phyloP scores from a whole-genome alignment of 2,113 vertebrate species.

The Donacobius atricapilla region DNA sequence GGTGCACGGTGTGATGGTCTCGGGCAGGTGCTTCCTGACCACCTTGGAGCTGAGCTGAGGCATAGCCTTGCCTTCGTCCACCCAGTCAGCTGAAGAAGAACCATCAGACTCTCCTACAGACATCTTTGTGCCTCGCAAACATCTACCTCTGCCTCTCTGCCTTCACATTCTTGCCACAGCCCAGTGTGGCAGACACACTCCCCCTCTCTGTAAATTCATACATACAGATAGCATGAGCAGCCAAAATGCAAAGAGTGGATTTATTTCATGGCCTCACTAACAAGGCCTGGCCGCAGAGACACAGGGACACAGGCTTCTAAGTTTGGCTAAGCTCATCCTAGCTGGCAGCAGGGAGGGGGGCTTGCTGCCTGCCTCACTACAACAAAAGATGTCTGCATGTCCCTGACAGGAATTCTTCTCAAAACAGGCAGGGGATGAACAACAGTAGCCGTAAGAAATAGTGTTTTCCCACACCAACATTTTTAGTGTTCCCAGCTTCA shows the following conservation, averaged over 20 bases:
- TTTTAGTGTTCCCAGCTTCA: background rate
- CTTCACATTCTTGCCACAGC: background rate
- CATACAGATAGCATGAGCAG: background rate
- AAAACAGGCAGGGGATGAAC: background rate
- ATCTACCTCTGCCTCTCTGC: background rate
- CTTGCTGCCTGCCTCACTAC: fast-evolving
- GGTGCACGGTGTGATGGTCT: background rate
- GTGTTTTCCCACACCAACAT: background rate
- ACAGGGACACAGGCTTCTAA: background rate
- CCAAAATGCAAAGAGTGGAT: background rate
- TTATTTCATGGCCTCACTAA: background rate
- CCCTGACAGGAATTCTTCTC: background rate
- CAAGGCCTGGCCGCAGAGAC: background rate
- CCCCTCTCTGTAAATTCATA: background rate
- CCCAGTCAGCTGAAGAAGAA: background rate
- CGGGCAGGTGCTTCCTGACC: background rate
- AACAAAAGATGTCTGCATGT: background rate
- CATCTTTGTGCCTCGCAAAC: fast-evolving
- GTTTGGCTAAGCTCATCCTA: background rate
- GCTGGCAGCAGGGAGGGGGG: background rate
- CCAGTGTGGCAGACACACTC: background rate
- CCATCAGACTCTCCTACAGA: background rate
- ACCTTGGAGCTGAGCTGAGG: background rate
- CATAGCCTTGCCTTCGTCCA: background rate
- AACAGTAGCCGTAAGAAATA: background rate